A percentile compares a stretch with the other conserved stretches of the same genome.
These are phyloP conservation scores for Whitmania pigra DNA, from an alignment of 1,140 invertebrate genomes.

Conservation along the genomic window DNA sequence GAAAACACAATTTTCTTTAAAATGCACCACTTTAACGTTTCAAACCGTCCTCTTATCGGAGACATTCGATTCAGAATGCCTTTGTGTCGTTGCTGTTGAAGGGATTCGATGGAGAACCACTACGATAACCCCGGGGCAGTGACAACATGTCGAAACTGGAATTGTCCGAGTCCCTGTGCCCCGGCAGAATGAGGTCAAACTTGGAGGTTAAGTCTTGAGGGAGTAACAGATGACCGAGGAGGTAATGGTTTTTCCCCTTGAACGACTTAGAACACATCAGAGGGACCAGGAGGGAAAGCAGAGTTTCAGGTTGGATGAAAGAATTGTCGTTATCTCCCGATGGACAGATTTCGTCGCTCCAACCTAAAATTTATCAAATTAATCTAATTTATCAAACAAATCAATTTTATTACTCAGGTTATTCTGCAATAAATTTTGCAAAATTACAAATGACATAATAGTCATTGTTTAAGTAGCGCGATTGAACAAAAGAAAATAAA, in stretches of 20 bases:
- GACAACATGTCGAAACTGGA: constrained; percentile 10
- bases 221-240: constrained; percentile 57
- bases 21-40: too few relatives aligned
- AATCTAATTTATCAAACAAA: too few relatives aligned
- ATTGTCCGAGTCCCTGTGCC: constrained; percentile 65
- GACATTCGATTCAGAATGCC: too few relatives aligned
- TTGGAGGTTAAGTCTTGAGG: constrained; percentile 63
- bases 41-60: too few relatives aligned
- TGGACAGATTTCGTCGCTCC: not conserved
- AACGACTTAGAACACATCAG: constrained; percentile 76
- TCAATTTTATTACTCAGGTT: too few relatives aligned
- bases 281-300: constrained; percentile 90
- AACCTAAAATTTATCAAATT: not conserved
- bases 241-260: constrained; percentile 69
- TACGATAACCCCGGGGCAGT: not conserved
- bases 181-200: constrained; percentile 68
- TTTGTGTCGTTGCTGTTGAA: not conserved
- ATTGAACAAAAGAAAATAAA: too few relatives aligned
- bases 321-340: not conserved
- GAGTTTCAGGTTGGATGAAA: constrained; percentile 58
- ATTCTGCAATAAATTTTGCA: too few relatives aligned
- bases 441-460: too few relatives aligned
- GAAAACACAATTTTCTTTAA: too few relatives aligned
- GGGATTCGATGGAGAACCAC: not conserved
- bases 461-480: too few relatives aligned